Evolutionary conservation across 2,888 invertebrate species (phyloP), one percentile per base, ranked within the genome.

Genomic region (Branchipolynoe longqiensis): DNA sequence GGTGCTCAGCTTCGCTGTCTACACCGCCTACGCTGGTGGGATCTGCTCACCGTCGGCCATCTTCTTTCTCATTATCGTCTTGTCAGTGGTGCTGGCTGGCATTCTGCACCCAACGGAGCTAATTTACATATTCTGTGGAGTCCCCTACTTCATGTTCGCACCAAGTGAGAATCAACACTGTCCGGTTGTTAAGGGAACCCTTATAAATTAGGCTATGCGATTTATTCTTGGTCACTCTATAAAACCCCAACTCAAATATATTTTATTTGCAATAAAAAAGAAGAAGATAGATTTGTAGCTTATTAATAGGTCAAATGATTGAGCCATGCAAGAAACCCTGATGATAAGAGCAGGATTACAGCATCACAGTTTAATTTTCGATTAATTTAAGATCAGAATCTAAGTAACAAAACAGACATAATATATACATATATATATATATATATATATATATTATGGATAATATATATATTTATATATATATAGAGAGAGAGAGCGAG

Each of bases 61-160:
- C 14, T 91, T 92, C 69, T 87, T 92, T 0, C 84, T 85, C 8
- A 86, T 89, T 25, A 85, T 92, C 38, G 87, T 90, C 6, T 28
- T 87, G 8, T 87, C 90, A 22, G 91, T 92, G 86, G 8, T 90
- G 3, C 86, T 92, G 28, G 88, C 92, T 0, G 88, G 87, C 36
- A 1, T 88, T 25, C 58, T 89, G 33, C 93, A 93, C 87, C 91
- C 91, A 0, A 88, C 91, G 41, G 93, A 93, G 87, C 91, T 91
- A 84, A 87, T 89, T 31, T 91, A 91, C 85, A 87, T 92, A 12
- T 14, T 86, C 0, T 87, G 87, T 25, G 90, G 90, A 28, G 83
- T 90, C 4, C 74, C 92, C 4, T 93, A 92, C 84, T 91, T 92
- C 73, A 84, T 93, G 1, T 89, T 90, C 28, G 90, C 92, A 18